Percentiles rank a stretch among this genome's conserved stretches.
Conservation (phyloP, 2,888 invertebrate genomes). For the Stomorhina lunata region DNA sequence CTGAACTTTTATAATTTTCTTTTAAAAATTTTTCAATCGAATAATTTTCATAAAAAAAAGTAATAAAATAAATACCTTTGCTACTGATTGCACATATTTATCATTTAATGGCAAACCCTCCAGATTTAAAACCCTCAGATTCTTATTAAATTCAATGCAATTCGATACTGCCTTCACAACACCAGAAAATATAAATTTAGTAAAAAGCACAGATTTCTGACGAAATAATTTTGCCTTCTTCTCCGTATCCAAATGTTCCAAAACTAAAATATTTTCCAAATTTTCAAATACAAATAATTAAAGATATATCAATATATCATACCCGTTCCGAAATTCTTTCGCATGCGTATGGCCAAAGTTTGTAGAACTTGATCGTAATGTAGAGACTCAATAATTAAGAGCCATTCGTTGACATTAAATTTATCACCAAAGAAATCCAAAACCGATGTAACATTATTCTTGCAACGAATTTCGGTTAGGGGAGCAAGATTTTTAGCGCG, state of each 20-base stretch:
- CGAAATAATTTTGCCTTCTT: conserved; percentile 84
- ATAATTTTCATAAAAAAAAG: no score
- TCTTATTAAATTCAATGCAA: conserved; percentile 83
- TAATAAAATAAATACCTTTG: no score
- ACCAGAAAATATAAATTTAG: conserved; percentile 85
- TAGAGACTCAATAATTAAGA: conserved; percentile 86
- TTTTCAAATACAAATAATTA: background rate
- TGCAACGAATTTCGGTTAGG: conserved; percentile 74
- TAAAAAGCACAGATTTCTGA: conserved; percentile 84
- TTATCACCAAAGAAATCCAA: conserved; percentile 88
- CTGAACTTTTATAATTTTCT: no score
- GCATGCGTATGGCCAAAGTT: conserved; percentile 85
- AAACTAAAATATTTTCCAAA: conserved; percentile 68
- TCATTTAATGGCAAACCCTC: conserved; percentile 87
- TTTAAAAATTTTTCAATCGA: no score
- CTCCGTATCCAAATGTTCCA: conserved; percentile 81
- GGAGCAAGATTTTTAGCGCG: conserved; percentile 77
- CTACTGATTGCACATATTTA: conserved; percentile 84
- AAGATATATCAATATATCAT: background rate
- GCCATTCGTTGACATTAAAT: conserved; percentile 88
- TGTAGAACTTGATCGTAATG: conserved; percentile 87
- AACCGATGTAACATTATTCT: conserved; percentile 80
- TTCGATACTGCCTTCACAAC: conserved; percentile 84
- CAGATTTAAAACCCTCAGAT: conserved; percentile 83
- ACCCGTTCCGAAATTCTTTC: conserved; percentile 77